These are phyloP conservation scores for Trinorchestia longiramus DNA, from an alignment of 1,140 invertebrate genomes.

Conservation along the genomic window DNA sequence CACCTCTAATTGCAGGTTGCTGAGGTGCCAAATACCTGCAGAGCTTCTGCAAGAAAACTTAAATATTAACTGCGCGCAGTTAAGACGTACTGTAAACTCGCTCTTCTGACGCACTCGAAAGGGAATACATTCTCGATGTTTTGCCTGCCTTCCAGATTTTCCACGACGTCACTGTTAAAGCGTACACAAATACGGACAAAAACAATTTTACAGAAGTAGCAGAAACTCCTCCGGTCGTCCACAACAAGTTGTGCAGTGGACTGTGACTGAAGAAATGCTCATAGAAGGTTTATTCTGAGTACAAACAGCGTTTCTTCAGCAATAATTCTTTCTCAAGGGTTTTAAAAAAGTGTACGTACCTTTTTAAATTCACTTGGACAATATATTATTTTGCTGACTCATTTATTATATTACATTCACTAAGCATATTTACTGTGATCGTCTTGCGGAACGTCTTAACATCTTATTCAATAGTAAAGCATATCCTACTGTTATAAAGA, in stretches of 20 bases:
- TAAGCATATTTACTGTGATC: background rate
- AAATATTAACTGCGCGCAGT: background rate
- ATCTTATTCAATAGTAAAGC: too few relatives aligned
- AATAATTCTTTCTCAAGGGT: background rate
- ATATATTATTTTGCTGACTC: background rate
- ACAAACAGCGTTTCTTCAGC: background rate
- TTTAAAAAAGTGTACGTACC: background rate
- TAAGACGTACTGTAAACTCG: background rate
- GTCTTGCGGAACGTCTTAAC: too few relatives aligned
- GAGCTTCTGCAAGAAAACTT: background rate
- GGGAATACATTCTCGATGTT: constrained; percentile 28
- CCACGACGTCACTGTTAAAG: background rate
- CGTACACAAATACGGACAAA: constrained; percentile 16
- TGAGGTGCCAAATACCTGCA: constrained; percentile 26
- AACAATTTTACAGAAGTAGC: background rate
- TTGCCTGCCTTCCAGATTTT: background rate
- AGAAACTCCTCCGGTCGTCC: constrained; percentile 22
- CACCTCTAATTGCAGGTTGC: constrained; percentile 46
- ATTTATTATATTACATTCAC: background rate
- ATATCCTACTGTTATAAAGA: too few relatives aligned
- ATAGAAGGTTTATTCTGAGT: background rate
- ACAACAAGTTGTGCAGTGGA: constrained; percentile 18
- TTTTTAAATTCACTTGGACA: background rate
- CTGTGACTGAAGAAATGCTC: background rate
- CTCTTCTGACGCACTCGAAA: background rate